Conservation (phyloP, 2,113 vertebrate genomes). For the Panurus biarmicus region DNA sequence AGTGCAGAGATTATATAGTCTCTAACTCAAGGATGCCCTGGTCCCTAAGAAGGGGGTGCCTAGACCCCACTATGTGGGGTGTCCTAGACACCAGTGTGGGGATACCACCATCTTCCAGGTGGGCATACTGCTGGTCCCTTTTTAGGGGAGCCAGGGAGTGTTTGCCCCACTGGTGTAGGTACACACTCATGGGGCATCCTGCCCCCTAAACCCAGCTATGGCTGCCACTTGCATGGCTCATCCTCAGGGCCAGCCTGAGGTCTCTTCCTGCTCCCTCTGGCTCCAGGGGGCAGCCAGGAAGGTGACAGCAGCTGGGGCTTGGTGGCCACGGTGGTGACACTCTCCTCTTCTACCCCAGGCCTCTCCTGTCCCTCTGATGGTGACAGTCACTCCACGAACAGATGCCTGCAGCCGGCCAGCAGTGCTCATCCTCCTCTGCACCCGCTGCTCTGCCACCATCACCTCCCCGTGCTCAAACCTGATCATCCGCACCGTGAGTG, state of each 20-base stretch:
- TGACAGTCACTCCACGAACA: accelerated
- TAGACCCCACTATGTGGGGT: neutral
- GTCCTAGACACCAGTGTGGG: neutral
- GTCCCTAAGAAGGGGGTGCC: neutral
- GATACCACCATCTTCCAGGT: no score
- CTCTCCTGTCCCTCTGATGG: neutral
- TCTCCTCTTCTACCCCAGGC: neutral
- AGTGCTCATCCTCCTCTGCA: neutral
- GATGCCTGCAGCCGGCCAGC: neutral
- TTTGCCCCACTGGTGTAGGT: accelerated
- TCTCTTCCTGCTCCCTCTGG: neutral
- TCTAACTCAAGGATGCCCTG: neutral
- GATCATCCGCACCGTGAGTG: neutral
- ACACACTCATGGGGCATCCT: neutral
- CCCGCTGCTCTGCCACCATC: neutral
- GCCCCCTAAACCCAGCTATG: neutral
- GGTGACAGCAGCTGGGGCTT: neutral
- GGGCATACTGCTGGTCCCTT: neutral
- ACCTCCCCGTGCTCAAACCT: neutral
- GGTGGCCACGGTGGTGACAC: accelerated
- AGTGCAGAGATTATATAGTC: neutral
- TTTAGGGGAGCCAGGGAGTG: neutral
- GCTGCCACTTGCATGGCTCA: neutral
- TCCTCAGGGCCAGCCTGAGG: neutral
- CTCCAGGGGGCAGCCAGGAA: neutral